Evolutionary conservation across 2,888 invertebrate species (phyloP), one percentile per base, ranked within the genome.

Genomic region (Cybosia mesomella): DNA sequence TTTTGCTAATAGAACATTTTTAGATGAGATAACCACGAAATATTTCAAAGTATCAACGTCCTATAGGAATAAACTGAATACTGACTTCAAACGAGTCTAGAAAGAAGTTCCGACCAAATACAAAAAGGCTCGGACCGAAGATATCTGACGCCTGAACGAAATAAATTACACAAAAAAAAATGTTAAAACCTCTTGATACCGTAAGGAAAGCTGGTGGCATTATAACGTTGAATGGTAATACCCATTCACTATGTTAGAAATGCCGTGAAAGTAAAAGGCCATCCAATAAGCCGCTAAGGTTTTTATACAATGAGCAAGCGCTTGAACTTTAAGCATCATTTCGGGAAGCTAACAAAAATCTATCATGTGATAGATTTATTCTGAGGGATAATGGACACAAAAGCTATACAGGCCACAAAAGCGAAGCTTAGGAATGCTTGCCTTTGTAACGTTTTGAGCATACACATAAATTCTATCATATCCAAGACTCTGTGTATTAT

Each of bases 181-280:
- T 49, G 9, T 49, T 9, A n/a, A 49, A 39, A 43, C 18, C 18
- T 43, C 43, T 18, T 18, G 49, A 18, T 49, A 43, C 24, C 24
- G 55, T 54, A 54, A 22, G 22, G 55, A 55, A 55, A 24, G 49
- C n/a, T n/a, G 49, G 49, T 49, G 49, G 55, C 24, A 55, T 55
- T 55, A 55, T 24, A 24, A 24, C 15, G 15, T 55, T 55, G 28
- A 55, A 24, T 55, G 55, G 55, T 18, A 15, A 55, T 24, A 24
- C 24, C 24, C 24, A 24, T 55, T 24, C 55, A 24, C 55, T 15
- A 13, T 55, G 24, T 55, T 21, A 55, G 22, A 24, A 9, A 49
- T 49, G 49, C 18, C 49, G 49, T 49, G 49, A 49, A 49, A 49
- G n/a, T 49, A 55, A 55, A 28, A 55, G 15, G 13, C 28, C 55